A percentile compares a stretch with the other conserved stretches of the same genome.
These are phyloP conservation scores for Brachyhypopomus occidentalis DNA, from an alignment of 2,113 vertebrate genomes.

Conservation along the genomic window DNA sequence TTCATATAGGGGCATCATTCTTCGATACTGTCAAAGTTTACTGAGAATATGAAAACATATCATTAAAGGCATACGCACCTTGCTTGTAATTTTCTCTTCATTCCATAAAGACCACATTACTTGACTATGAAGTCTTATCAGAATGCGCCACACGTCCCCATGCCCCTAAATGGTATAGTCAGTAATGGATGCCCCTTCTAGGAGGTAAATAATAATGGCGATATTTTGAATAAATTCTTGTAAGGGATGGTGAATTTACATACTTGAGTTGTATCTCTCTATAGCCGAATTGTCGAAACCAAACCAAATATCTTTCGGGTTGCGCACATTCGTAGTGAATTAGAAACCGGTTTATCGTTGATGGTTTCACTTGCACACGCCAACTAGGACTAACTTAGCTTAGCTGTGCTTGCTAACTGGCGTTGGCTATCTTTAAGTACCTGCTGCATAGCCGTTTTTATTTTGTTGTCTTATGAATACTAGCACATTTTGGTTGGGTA, in stretches of 20 bases:
- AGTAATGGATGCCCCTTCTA: slow-evolving; percentile 68
- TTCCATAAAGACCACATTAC: neutral
- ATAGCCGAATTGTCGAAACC: neutral
- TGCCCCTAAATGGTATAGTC: slow-evolving; percentile 57
- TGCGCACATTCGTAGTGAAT: neutral
- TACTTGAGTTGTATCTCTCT: neutral
- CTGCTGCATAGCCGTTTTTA: neutral
- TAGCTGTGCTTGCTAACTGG: neutral
- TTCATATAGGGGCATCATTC: neutral
- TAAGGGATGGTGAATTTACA: neutral
- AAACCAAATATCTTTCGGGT: too few relatives aligned
- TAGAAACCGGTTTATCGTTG: neutral
- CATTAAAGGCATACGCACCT: neutral
- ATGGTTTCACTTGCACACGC: neutral
- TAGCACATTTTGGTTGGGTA: neutral
- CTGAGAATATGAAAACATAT: neutral
- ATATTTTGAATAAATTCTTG: slow-evolving; percentile 36
- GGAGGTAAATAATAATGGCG: slow-evolving; percentile 65
- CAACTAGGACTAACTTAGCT: neutral
- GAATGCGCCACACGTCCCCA: neutral
- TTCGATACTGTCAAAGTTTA: neutral
- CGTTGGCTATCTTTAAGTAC: neutral
- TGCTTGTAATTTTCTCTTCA: too few relatives aligned
- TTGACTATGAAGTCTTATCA: neutral
- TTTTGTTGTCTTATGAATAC: neutral